phyloP scores from a whole-genome alignment of 1,140 invertebrate species.

The Drosophila nikananu region DNA sequence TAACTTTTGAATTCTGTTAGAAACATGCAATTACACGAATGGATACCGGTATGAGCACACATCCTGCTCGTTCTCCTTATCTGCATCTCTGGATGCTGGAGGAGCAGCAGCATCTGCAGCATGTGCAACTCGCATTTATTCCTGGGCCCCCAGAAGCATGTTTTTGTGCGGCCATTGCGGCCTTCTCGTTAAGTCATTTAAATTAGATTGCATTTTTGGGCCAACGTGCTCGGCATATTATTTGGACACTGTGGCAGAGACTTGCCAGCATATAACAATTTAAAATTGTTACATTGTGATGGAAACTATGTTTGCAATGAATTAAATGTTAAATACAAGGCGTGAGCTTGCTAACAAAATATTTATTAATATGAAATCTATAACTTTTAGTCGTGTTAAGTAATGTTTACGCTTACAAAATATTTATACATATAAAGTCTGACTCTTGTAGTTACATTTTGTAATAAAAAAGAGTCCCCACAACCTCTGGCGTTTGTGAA shows the following conservation, averaged over 20 bases:
- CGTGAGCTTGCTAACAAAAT: neutral
- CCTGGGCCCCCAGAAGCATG: constrained; percentile 12
- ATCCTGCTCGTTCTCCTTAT: constrained; percentile 31
- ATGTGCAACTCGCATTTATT: constrained; percentile 54
- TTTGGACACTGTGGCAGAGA: neutral
- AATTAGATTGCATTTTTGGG: constrained; percentile 58
- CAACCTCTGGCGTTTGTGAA: constrained; percentile 54
- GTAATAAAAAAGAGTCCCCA: constrained; percentile 9
- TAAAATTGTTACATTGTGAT: neutral
- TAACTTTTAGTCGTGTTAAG: neutral
- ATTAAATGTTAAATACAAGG: neutral
- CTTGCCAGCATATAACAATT: neutral
- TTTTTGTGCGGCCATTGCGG: constrained; percentile 30
- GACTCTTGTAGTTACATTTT: neutral
- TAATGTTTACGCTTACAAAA: neutral
- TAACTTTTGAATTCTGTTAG: constrained; percentile 42
- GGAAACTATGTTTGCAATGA: neutral
- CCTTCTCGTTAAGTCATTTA: constrained; percentile 44
- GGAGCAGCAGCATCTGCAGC: constrained; percentile 23
- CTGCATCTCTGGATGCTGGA: constrained; percentile 28
- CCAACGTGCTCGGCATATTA: constrained; percentile 53
- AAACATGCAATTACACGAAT: constrained; percentile 22
- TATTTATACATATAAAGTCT: neutral
- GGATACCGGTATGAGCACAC: constrained; percentile 2
- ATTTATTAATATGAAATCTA: neutral